phyloP scores from a whole-genome alignment of 2,888 invertebrate genomes.

The Rhimphoctona megacephalus region DNA sequence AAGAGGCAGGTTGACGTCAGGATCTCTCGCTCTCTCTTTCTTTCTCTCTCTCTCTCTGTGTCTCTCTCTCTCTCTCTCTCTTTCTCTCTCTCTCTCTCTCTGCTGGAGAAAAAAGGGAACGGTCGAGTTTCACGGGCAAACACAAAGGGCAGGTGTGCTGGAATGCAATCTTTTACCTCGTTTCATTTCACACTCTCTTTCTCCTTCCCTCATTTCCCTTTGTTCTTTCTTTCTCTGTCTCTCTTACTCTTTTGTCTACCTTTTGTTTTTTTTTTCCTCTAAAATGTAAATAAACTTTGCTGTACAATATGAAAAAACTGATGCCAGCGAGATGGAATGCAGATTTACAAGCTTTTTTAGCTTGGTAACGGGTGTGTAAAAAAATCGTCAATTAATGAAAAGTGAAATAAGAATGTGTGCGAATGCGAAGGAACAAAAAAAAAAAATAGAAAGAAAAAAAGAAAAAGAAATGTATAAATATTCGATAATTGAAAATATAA shows the following conservation, averaged over 20 bases:
- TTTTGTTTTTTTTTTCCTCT: background rate
- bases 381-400: too few species aligned
- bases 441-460: too few species aligned
- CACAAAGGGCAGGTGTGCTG: constrained; percentile 81
- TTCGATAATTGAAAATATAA: constrained; percentile 29
- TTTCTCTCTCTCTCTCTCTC: background rate
- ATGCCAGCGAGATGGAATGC: background rate
- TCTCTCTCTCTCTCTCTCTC: background rate
- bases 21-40: background rate
- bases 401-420: background rate
- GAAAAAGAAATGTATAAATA: background rate
- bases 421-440: too few species aligned
- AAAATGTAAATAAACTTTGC: background rate
- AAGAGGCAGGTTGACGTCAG: constrained; percentile 50
- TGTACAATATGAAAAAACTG: too few species aligned
- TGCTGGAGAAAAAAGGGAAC: constrained; percentile 22
- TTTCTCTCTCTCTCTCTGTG: too few species aligned
- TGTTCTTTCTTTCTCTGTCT: background rate
- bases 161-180: constrained; percentile 75
- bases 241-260: background rate
- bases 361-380: background rate
- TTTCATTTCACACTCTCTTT: constrained; percentile 4
- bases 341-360: background rate
- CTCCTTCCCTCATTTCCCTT: background rate
- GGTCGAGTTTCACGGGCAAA: constrained; percentile 67